Conservation (phyloP, 2,797 vertebrate genomes). For the Pantherophis vulpinus region DNA sequence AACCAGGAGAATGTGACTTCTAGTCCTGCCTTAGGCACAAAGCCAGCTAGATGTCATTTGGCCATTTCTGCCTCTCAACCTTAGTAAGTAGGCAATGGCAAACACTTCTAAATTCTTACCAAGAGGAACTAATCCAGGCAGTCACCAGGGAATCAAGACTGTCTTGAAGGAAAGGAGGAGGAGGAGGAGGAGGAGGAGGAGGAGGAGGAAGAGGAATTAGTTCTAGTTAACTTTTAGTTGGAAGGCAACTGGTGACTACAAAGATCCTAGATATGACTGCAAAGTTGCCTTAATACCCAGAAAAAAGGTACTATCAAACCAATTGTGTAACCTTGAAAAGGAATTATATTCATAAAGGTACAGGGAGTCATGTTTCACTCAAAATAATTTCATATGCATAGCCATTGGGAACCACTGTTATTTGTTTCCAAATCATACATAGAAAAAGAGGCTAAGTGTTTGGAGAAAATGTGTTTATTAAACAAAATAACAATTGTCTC, state of each 20-base stretch:
- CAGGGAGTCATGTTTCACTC: neutral
- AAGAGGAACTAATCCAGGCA: neutral
- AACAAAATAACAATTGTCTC: neutral
- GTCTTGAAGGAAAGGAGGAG: neutral
- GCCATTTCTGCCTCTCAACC: neutral
- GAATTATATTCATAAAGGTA: neutral
- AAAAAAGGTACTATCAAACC: neutral
- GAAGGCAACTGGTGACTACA: neutral
- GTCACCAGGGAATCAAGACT: neutral
- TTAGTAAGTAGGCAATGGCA: neutral
- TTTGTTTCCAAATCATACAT: slow-evolving; percentile 4
- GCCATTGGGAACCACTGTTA: neutral
- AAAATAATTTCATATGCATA: neutral
- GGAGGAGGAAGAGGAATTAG: neutral
- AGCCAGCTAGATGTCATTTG: neutral
- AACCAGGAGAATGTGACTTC: neutral
- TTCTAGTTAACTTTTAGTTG: neutral
- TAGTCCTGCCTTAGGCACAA: neutral
- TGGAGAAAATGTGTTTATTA: slow-evolving; percentile 23
- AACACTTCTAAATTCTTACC: neutral
- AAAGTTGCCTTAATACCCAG: neutral
- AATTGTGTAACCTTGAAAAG: neutral
- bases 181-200: neutral
- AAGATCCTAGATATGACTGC: neutral
- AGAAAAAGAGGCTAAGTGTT: slow-evolving; percentile 15